These are phyloP conservation scores for Porites cylindrica DNA, from an alignment of 92 coral and sea anemone genomes.

Conservation along the genomic window DNA sequence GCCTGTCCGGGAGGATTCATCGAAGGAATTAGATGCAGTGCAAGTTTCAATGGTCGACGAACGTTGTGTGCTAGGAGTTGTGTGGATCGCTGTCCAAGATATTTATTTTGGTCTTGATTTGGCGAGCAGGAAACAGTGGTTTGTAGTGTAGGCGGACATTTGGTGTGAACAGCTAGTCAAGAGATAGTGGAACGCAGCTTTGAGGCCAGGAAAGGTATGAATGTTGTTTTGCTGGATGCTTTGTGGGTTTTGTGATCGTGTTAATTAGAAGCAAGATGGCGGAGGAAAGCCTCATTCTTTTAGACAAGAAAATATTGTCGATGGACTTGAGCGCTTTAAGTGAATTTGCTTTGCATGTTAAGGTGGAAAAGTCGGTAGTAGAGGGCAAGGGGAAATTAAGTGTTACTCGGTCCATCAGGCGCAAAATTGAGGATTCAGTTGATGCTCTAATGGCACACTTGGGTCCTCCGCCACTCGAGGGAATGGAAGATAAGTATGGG, in stretches of 20 bases:
- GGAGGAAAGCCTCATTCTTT: neutral
- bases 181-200: constrained; percentile 15
- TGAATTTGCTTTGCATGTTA: constrained; percentile 17
- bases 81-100: neutral
- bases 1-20: constrained; percentile 26
- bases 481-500: neutral
- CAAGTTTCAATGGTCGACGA: constrained; percentile 1
- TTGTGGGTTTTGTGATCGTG: constrained; percentile 14
- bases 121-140: constrained; percentile 7
- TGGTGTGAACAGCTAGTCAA: constrained; percentile 2
- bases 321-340: constrained; percentile 8
- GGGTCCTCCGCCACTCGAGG: neutral
- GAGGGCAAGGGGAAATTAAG: constrained; percentile 29
- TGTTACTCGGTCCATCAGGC: constrained; percentile 26
- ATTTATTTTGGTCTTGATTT: neutral
- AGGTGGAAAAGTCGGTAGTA: constrained; percentile 16
- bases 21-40: constrained; percentile 4
- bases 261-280: constrained; percentile 25
- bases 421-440: constrained; percentile 13
- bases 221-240: neutral
- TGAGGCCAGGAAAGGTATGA: constrained; percentile 16
- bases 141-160: neutral
- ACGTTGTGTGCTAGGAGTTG: constrained; percentile 18
- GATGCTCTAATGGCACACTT: constrained; percentile 2
- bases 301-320: constrained; percentile 13